Conservation (phyloP, 2,113 vertebrate species). For the Podocnemis expansa region DNA sequence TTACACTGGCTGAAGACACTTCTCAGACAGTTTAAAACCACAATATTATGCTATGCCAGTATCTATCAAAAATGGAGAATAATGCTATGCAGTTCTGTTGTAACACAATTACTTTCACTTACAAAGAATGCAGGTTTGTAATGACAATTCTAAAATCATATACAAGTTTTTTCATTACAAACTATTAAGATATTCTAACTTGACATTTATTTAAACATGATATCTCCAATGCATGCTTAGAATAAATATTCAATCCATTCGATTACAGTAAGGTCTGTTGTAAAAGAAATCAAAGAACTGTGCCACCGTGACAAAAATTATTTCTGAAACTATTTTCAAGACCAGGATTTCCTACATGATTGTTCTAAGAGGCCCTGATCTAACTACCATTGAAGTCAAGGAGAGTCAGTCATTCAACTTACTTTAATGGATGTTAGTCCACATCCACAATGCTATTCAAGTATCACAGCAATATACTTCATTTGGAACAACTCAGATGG, state of each 20-base stretch:
- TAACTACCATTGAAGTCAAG: background rate
- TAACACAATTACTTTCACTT: conserved; percentile 10
- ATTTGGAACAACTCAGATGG: conserved; percentile 68
- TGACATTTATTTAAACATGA: conserved; percentile 34
- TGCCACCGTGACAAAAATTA: background rate
- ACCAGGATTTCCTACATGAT: background rate
- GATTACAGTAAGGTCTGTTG: conserved; percentile 6
- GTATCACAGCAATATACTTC: conserved; percentile 45
- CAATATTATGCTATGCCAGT: conserved; percentile 11
- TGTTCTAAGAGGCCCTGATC: background rate
- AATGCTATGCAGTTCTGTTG: conserved; percentile 12
- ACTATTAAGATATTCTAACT: conserved; percentile 15
- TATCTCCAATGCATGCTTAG: conserved; percentile 48
- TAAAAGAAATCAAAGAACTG: background rate
- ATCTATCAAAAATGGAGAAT: conserved; percentile 35
- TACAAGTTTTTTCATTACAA: conserved; percentile 57
- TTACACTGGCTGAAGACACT: conserved; percentile 61
- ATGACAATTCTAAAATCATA: conserved; percentile 58
- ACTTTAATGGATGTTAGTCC: conserved; percentile 11
- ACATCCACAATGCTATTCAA: background rate
- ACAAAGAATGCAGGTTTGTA: conserved; percentile 22
- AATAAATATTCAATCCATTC: conserved; percentile 24
- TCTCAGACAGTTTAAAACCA: conserved; percentile 38
- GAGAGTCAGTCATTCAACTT: background rate
- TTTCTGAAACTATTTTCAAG: background rate